These are phyloP conservation scores for Drosophila nigromelanica DNA, from an alignment of 1,140 invertebrate species.

Conservation along the genomic window DNA sequence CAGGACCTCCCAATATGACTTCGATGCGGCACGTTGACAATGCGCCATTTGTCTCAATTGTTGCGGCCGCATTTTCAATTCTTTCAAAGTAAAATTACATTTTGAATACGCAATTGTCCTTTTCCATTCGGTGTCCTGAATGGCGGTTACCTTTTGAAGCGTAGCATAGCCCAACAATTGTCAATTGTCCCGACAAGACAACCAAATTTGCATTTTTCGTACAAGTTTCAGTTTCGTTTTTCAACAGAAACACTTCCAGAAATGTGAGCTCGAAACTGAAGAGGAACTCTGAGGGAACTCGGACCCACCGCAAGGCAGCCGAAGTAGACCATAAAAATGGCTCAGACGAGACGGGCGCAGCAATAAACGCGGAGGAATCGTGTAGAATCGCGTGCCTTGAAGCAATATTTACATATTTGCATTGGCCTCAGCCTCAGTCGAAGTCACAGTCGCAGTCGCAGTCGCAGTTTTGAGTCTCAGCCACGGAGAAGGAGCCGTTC, in stretches of 20 bases:
- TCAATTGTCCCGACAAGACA: constrained; percentile 57
- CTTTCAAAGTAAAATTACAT: constrained; percentile 72
- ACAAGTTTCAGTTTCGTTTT: constrained; percentile 66
- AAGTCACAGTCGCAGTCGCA: background rate
- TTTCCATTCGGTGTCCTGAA: constrained; percentile 39
- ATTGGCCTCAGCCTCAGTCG: constrained; percentile 18
- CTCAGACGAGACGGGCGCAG: constrained; percentile 49
- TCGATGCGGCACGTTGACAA: constrained; percentile 50
- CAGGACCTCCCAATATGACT: constrained; percentile 79
- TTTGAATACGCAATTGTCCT: constrained; percentile 81
- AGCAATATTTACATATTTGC: constrained; percentile 78
- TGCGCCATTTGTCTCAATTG: constrained; percentile 66
- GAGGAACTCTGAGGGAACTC: background rate
- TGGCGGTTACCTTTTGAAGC: constrained; percentile 66
- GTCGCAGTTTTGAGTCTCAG: background rate
- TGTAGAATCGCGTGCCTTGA: constrained; percentile 69
- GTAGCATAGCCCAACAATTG: constrained; percentile 57
- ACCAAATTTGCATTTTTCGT: constrained; percentile 55
- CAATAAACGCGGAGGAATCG: constrained; percentile 61
- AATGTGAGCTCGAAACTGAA: constrained; percentile 22
- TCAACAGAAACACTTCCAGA: constrained; percentile 51
- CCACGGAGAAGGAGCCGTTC: constrained; percentile 17
- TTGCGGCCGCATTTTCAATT: constrained; percentile 47
- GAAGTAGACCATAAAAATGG: constrained; percentile 62
- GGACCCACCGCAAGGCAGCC: constrained; percentile 73